These are phyloP conservation scores for Aphidoletes aphidimyza DNA, from an alignment of 2,888 invertebrate species.

Conservation along the genomic window DNA sequence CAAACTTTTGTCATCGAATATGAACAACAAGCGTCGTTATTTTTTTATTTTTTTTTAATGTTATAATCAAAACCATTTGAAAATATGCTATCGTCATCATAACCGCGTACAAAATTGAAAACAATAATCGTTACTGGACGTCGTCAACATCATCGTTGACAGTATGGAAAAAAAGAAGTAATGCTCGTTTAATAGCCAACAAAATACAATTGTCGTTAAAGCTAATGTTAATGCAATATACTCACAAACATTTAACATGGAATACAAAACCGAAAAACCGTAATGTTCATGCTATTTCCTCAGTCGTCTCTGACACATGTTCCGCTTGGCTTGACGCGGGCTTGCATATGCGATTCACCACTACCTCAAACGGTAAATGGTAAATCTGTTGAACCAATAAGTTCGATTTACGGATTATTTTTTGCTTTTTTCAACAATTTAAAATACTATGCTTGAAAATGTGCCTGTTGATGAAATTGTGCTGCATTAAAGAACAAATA, in stretches of 20 bases:
- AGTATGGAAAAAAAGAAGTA: too few relatives aligned
- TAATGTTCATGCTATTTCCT: constrained; percentile 41
- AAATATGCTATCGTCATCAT: constrained; percentile 23
- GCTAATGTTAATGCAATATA: constrained; percentile 14
- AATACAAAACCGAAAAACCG: not conserved
- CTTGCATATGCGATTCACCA: not conserved
- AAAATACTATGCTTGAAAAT: not conserved
- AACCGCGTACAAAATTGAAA: not conserved
- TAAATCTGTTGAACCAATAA: constrained; percentile 37
- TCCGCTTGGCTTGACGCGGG: constrained; percentile 1
- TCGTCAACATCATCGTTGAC: too few relatives aligned
- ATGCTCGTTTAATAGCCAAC: constrained; percentile 19
- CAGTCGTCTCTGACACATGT: constrained; percentile 18
- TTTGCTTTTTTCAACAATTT: too few relatives aligned
- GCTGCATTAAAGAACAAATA: not conserved
- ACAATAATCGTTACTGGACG: not conserved
- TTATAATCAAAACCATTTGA: not conserved
- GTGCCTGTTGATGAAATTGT: not conserved
- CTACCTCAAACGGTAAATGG: not conserved
- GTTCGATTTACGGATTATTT: not conserved
- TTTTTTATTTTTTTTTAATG: not conserved
- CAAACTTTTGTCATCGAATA: too few relatives aligned
- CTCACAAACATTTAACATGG: not conserved
- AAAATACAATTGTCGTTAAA: not conserved
- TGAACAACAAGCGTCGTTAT: not conserved